Percentiles rank a stretch among this genome's conserved stretches.
Evolutionary conservation across 2,797 vertebrate species (phyloP).

Genomic region (Scyliorhinus canicula): DNA sequence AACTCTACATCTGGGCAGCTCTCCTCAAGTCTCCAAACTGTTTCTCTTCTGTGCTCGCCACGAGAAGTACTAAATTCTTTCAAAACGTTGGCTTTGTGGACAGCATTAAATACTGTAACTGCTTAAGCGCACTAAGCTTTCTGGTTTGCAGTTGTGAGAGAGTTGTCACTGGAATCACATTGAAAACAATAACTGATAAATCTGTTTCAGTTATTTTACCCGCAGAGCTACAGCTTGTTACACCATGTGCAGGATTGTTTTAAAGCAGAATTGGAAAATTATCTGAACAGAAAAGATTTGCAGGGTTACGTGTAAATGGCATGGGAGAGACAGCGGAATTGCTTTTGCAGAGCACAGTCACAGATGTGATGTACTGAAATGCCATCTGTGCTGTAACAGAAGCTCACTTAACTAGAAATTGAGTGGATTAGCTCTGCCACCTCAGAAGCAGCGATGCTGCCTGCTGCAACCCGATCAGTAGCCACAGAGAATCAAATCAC

Average conservation of each 20-base stretch:
- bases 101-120: neutral
- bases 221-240: neutral
- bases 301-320: neutral
- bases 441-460: neutral
- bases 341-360: neutral
- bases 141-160: neutral
- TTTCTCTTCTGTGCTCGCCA: neutral
- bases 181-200: neutral
- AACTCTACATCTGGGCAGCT: constrained; percentile 92
- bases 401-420: too few relatives aligned
- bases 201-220: too few relatives aligned
- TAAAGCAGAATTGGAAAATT: neutral
- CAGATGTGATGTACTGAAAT: neutral
- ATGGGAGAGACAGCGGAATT: neutral
- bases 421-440: neutral
- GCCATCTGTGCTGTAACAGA: neutral
- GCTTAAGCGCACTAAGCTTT: neutral
- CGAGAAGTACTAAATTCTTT: neutral
- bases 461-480: neutral
- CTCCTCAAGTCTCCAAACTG: constrained; percentile 94
- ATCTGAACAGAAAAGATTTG: neutral
- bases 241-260: neutral
- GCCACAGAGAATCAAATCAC: neutral
- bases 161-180: neutral
- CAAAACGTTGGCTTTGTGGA: neutral